These are phyloP conservation scores for Drosophila pseudoananassae DNA, from an alignment of 1,140 invertebrate species.

Conservation along the genomic window DNA sequence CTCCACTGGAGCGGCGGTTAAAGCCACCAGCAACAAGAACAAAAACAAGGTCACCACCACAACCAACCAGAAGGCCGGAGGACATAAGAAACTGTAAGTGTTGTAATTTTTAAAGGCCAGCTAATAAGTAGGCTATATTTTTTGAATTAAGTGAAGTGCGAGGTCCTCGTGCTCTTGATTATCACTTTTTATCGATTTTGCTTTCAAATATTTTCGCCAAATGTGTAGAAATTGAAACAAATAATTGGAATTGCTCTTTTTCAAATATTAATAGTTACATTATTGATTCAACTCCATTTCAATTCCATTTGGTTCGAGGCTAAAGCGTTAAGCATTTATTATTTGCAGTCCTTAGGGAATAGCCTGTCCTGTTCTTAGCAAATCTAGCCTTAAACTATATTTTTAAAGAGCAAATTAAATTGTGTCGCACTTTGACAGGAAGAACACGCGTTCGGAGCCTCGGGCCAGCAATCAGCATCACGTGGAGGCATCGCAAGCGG, in stretches of 20 bases:
- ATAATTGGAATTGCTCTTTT: no score
- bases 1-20: slow-evolving; percentile 19
- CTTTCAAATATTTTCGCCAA: background rate
- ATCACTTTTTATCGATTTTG: background rate
- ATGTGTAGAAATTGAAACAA: no score
- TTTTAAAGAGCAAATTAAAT: slow-evolving; percentile 37
- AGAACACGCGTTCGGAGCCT: slow-evolving; percentile 80
- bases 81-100: slow-evolving; percentile 81
- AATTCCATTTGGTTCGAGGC: no score
- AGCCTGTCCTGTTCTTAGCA: background rate
- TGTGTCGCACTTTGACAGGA: slow-evolving; percentile 61
- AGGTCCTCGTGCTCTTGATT: background rate
- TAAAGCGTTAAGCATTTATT: no score
- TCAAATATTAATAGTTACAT: no score
- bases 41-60: slow-evolving; percentile 4
- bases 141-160: background rate
- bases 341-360: no score
- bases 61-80: slow-evolving; percentile 39
- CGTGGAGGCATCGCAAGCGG: slow-evolving; percentile 45
- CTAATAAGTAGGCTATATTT: background rate
- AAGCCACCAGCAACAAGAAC: slow-evolving; percentile 38
- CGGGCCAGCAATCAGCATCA: slow-evolving; percentile 41
- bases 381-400: background rate
- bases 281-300: no score
- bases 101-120: slow-evolving; percentile 12